phyloP scores from a whole-genome alignment of 2,113 vertebrate species.

The Corydoras sp. region DNA sequence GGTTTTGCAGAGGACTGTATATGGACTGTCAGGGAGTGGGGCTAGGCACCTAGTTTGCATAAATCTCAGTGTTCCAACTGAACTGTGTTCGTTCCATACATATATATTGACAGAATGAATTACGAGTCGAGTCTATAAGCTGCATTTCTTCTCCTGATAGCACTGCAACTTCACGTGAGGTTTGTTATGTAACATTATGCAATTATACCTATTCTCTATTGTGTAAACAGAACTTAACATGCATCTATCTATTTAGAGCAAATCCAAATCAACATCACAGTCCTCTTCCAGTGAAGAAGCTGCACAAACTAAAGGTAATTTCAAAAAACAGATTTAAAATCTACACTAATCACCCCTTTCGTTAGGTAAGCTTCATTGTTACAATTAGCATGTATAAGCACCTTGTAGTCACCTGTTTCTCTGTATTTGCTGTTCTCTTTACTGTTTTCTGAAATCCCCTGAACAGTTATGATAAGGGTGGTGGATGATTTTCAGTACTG shows the following conservation, averaged over 20 bases:
- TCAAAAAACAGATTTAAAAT: conserved; percentile 13
- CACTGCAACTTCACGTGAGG: conserved; percentile 19
- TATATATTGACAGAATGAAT: conserved; percentile 7
- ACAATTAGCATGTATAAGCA: neutral
- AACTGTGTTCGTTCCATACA: no score
- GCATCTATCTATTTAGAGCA: conserved; percentile 14
- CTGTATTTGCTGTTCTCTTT: neutral
- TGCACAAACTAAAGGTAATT: conserved; percentile 18
- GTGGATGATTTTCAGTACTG: no score
- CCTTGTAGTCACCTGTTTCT: no score
- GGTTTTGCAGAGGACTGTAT: no score
- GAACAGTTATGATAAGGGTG: no score
- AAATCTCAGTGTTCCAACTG: no score
- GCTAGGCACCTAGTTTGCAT: no score
- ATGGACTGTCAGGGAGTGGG: no score
- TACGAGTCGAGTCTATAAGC: conserved; percentile 8
- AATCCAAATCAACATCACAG: conserved; percentile 37
- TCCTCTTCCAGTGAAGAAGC: conserved; percentile 43
- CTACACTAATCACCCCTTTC: neutral
- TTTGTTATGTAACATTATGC: conserved; percentile 2
- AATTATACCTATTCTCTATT: neutral
- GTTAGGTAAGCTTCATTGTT: no score
- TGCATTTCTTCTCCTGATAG: conserved; percentile 3
- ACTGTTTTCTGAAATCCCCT: neutral
- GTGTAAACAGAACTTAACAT: conserved; percentile 1